These are phyloP conservation scores for Sminthurides bifidus DNA, from an alignment of 1,140 invertebrate species.

Conservation along the genomic window DNA sequence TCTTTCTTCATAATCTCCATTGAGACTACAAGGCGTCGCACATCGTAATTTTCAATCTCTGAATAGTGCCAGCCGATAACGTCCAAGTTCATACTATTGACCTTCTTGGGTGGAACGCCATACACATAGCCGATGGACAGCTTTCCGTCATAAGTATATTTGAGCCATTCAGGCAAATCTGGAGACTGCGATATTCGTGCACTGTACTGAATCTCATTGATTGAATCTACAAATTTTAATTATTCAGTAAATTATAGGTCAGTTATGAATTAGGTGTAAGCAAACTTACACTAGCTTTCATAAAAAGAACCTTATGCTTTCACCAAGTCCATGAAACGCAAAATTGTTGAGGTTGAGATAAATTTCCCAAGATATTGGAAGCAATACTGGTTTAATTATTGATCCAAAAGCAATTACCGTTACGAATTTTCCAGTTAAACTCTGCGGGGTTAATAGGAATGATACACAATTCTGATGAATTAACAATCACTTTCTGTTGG, in stretches of 20 bases:
- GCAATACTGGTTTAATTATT: too few relatives aligned
- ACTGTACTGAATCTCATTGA: conserved; percentile 27
- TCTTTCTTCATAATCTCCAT: conserved; percentile 35
- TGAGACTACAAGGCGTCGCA: conserved; percentile 18
- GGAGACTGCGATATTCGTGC: conserved; percentile 38
- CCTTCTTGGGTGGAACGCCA: conserved; percentile 23
- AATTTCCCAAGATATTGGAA: too few relatives aligned
- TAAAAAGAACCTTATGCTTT: background rate
- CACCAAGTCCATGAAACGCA: background rate
- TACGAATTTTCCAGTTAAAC: conserved; percentile 18
- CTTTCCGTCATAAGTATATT: conserved; percentile 50
- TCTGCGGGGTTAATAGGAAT: conserved; percentile 20
- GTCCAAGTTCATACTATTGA: conserved; percentile 20
- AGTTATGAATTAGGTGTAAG: background rate
- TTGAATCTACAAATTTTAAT: conserved; percentile 11
- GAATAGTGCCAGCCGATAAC: conserved; percentile 22
- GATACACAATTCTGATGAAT: conserved; percentile 27
- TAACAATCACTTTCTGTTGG: conserved; percentile 22
- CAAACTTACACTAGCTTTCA: background rate
- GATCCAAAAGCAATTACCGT: background rate
- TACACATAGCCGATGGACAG: conserved; percentile 26
- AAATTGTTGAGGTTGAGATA: too few relatives aligned
- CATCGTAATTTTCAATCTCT: conserved; percentile 17
- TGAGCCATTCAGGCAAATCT: conserved; percentile 70
- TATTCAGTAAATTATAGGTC: background rate